Base-by-base conservation (phyloP, 2,113 vertebrate genomes). In the Muscicapa adusta region DNA sequence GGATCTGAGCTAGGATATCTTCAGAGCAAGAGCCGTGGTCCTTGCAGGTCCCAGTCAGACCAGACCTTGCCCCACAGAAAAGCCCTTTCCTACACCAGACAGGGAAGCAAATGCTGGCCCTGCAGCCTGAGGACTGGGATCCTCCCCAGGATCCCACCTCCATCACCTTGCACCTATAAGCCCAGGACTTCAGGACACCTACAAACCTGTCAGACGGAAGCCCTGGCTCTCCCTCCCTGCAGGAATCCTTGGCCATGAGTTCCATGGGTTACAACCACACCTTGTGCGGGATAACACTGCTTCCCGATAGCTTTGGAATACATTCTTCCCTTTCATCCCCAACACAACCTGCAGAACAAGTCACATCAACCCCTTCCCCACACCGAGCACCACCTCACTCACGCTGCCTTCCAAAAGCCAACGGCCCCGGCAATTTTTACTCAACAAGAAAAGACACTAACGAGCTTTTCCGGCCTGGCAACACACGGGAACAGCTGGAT, bases 251-350 rank as follows among this genome's bases (percentile, higher is more conserved):
- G 0, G 62, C 23, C 45, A 13, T 0, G 4, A 57, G 45, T 58
- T 57, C 81, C 5, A 1, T 0, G 33, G 60, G 18, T 76, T 61
- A 62, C 20, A 58, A n/a, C 60, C 3, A 8, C 82, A 71, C 82
- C 75, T 77, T 2, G 18, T 0, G 3, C 24, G n/a, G 81, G 57
- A 38, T 9, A n/a, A 18, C 0, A 1, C 31, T 24, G 17, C 72
- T 77, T 45, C 61, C 53, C 2, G 0, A 18, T 3, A n/a, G 57
- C 72, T 85, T 23, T n/a, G 58, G 29, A 70, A 50, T 7, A 13
- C 0, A 0, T 50, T 36, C 45, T 67, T 23, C 50, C 54, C 63
- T 74, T 86, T 67, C 81, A 38, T 53, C 23, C 34, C 31, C 5
- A 6, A 42, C 57, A 83, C 73, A 88, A 83, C 89, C 85, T 12